phyloP scores from a whole-genome alignment of 2,888 invertebrate species.

The Lapara coniferarum region DNA sequence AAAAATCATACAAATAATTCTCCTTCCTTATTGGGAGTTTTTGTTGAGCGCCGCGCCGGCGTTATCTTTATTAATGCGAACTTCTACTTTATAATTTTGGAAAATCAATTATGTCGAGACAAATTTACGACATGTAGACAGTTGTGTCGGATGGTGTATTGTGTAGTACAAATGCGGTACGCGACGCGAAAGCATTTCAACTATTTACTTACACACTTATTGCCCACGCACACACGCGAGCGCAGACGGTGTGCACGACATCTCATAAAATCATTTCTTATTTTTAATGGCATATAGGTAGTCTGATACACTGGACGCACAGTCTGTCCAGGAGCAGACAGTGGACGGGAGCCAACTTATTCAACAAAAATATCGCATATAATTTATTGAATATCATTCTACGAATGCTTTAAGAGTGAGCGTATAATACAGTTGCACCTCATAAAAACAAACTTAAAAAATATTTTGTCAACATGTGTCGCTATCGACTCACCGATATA shows the following conservation, averaged over 20 bases:
- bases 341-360: constrained; percentile 76
- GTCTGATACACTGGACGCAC: constrained; percentile 52
- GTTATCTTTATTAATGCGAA: constrained; percentile 53
- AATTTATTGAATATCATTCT: constrained; percentile 79
- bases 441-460: constrained; percentile 76
- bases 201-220: constrained; percentile 26
- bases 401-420: constrained; percentile 69
- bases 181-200: neutral
- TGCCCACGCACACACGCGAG: constrained; percentile 34
- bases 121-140: constrained; percentile 75
- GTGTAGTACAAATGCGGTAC: too few species aligned
- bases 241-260: constrained; percentile 29
- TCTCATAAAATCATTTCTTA: constrained; percentile 44
- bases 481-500: constrained; percentile 55
- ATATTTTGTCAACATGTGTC: constrained; percentile 64
- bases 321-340: constrained; percentile 62
- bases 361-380: constrained; percentile 78
- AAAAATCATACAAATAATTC: constrained; percentile 75
- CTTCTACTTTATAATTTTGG: constrained; percentile 55
- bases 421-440: constrained; percentile 75
- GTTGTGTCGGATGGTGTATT: constrained; percentile 35
- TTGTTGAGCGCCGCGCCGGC: constrained; percentile 50
- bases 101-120: constrained; percentile 58
- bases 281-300: constrained; percentile 55
- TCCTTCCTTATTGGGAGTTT: constrained; percentile 68